These are phyloP conservation scores for Neria commutata DNA, from an alignment of 2,888 invertebrate genomes.

Conservation along the genomic window DNA sequence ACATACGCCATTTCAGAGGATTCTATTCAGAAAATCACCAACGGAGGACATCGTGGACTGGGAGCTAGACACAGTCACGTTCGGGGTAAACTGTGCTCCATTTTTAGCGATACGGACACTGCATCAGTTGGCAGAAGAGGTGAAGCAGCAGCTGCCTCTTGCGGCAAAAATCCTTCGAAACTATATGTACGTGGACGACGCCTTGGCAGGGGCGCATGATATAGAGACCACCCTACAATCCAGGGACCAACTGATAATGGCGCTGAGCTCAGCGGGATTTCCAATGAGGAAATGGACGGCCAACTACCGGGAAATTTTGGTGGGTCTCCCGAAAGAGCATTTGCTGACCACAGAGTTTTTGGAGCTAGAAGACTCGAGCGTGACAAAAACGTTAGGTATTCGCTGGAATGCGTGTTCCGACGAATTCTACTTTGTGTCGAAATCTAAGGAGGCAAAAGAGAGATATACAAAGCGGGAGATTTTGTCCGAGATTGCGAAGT, in stretches of 20 bases:
- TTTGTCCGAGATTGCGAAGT: too few relatives aligned
- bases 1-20: constrained; percentile 32
- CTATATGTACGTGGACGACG: constrained; percentile 25
- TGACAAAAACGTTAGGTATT: constrained; percentile 15
- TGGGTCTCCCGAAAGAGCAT: background rate
- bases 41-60: constrained; percentile 15
- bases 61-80: constrained; percentile 27
- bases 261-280: constrained; percentile 19
- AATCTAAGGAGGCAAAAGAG: background rate
- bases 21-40: constrained; percentile 25
- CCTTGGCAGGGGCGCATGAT: constrained; percentile 10
- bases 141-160: constrained; percentile 4
- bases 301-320: constrained; percentile 4
- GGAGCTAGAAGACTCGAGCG: too few relatives aligned
- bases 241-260: constrained; percentile 19
- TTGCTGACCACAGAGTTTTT: background rate
- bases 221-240: constrained; percentile 1
- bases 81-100: constrained; percentile 24
- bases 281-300: constrained; percentile 22
- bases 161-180: constrained; percentile 18
- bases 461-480: constrained; percentile 7
- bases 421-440: constrained; percentile 11
- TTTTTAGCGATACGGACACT: constrained; percentile 26
- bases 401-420: constrained; percentile 20
- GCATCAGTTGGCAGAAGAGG: constrained; percentile 23